Evolutionary conservation across 2,113 vertebrate species (phyloP).

Genomic region (Rhizomys pruinosus): DNA sequence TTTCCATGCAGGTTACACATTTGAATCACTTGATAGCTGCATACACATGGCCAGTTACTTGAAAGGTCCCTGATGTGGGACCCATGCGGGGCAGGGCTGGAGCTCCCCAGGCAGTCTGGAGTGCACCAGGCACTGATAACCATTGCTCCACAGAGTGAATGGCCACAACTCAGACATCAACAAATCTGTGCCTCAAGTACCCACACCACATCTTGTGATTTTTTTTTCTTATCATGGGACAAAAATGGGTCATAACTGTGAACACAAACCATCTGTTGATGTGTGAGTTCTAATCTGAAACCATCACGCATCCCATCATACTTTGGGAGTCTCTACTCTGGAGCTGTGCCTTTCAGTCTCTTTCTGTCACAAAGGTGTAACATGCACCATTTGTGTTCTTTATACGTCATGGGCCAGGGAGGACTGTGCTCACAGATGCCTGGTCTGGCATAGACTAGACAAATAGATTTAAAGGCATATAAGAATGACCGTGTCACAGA

Average conservation of each 20-base stretch:
- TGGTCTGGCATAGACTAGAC: background rate
- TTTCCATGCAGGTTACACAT: background rate
- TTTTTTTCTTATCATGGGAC: background rate
- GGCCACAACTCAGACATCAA: too few relatives aligned
- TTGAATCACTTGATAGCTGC: background rate
- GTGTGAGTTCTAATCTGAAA: background rate
- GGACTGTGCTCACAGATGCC: background rate
- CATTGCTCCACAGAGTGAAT: too few relatives aligned
- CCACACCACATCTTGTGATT: background rate
- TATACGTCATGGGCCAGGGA: background rate
- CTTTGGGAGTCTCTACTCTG: background rate
- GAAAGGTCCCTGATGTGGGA: background rate
- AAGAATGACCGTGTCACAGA: background rate
- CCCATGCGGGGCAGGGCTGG: background rate
- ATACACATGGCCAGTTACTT: background rate
- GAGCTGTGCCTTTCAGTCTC: background rate
- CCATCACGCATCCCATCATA: background rate
- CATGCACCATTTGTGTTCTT: background rate
- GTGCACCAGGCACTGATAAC: background rate
- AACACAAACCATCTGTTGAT: background rate
- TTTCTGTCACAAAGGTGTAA: background rate
- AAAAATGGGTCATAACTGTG: background rate
- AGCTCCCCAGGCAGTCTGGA: background rate
- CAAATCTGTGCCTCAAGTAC: background rate
- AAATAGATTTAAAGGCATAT: background rate